phyloP scores from a whole-genome alignment of 2,888 invertebrate species.

The Hirtodrosophila duncani region DNA sequence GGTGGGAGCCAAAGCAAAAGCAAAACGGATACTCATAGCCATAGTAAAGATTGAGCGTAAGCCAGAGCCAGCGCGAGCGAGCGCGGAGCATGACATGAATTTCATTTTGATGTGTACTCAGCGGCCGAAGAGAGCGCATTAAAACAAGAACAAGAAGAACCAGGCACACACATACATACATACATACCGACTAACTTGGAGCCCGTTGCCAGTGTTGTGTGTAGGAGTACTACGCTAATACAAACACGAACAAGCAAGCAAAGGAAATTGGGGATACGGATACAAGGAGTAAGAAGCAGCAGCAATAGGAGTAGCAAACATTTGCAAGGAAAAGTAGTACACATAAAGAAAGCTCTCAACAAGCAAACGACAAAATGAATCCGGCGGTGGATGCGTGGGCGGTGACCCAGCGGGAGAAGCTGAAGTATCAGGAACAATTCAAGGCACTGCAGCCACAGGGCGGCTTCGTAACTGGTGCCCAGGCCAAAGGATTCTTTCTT shows the following conservation, averaged over 20 bases:
- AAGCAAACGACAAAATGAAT: conserved; percentile 65
- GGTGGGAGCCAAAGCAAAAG: conserved; percentile 70
- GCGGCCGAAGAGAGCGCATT: conserved; percentile 56
- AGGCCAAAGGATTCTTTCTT: conserved; percentile 95
- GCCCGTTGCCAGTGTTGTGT: conserved; percentile 25
- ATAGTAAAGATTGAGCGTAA: conserved; percentile 32
- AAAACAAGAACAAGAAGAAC: conserved; percentile 53
- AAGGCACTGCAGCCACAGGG: conserved; percentile 89
- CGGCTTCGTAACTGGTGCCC: conserved; percentile 93
- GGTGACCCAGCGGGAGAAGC: conserved; percentile 91
- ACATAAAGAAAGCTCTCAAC: conserved; percentile 8
- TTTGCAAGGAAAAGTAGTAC: conserved; percentile 26
- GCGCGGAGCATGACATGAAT: conserved; percentile 51
- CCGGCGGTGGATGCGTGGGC: conserved; percentile 88
- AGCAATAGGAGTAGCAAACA: conserved; percentile 4
- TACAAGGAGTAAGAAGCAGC: conserved; percentile 7
- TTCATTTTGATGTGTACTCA: conserved; percentile 62
- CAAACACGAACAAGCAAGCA: conserved; percentile 9
- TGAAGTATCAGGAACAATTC: conserved; percentile 95
- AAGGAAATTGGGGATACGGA: conserved; percentile 20
- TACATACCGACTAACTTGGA: conserved; percentile 8
- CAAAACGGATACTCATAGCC: conserved; percentile 37
- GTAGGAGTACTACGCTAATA: conserved; percentile 31
- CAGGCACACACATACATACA: conserved; percentile 43
- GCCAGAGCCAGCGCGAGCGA: conserved; percentile 43